Percentiles rank a stretch among this genome's conserved stretches.
These are phyloP conservation scores for Campodea augens DNA, from an alignment of 1,140 invertebrate genomes.

Conservation along the genomic window DNA sequence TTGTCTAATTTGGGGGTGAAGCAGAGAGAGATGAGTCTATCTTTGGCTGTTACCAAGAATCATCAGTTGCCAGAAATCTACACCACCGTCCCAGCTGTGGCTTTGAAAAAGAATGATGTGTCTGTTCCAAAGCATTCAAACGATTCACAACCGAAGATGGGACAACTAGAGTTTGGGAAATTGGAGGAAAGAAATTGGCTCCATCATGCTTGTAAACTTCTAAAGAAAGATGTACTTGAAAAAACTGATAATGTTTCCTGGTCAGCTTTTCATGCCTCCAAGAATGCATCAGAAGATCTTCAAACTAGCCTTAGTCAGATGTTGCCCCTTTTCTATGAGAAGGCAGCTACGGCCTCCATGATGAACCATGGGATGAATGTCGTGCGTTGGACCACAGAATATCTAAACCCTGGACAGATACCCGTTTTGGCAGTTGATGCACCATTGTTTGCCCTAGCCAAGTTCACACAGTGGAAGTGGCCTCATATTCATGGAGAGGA, in stretches of 20 bases:
- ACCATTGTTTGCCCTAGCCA: slow-evolving; percentile 16
- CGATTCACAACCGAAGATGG: not conserved
- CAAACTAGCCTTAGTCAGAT: slow-evolving; percentile 4
- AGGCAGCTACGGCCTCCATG: slow-evolving; percentile 6
- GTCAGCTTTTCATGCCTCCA: slow-evolving; percentile 4
- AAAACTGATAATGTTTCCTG: slow-evolving; percentile 1
- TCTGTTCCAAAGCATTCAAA: not conserved
- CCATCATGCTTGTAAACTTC: slow-evolving; percentile 3
- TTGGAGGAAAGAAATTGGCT: slow-evolving; percentile 3
- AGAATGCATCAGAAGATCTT: not conserved
- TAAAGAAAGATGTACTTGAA: slow-evolving; percentile 3
- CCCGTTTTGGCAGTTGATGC: slow-evolving; percentile 14
- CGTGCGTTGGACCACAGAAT: slow-evolving; percentile 9
- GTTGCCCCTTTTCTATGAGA: slow-evolving; percentile 11
- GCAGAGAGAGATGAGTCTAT: not conserved
- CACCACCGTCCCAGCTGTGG: slow-evolving; percentile 7
- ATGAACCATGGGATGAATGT: slow-evolving; percentile 13
- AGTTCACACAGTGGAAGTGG: slow-evolving; percentile 16
- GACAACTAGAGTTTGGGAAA: not conserved
- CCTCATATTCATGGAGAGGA: slow-evolving; percentile 15
- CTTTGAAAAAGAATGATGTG: slow-evolving; percentile 1
- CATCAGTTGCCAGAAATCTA: slow-evolving; percentile 5
- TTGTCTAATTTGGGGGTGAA: not conserved
- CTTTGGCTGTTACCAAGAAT: not conserved
- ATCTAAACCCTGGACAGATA: slow-evolving; percentile 14